Percentiles rank a stretch among this genome's conserved stretches.
phyloP scores from a whole-genome alignment of 2,888 invertebrate species.

The Resseliella maxima region DNA sequence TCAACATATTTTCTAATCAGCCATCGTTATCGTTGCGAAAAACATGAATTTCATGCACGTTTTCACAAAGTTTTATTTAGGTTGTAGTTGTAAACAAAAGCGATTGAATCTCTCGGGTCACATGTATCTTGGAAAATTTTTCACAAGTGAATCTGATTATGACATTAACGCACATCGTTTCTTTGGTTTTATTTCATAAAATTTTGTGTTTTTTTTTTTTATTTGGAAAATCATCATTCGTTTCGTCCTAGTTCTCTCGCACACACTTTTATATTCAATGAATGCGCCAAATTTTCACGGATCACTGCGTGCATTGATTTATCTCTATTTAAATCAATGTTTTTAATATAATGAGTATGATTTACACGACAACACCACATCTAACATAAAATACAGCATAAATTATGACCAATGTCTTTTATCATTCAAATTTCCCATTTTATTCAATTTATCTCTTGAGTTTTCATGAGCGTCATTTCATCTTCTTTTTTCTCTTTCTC shows the following conservation, averaged over 20 bases:
- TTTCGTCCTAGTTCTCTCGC: not conserved
- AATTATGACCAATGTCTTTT: not conserved
- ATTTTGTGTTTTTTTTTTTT: too few species aligned
- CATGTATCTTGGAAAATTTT: not conserved
- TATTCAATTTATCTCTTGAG: too few species aligned
- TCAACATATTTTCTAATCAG: not conserved
- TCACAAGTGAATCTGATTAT: not conserved
- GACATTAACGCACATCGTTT: not conserved
- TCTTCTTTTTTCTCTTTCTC: not conserved
- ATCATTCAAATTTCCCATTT: not conserved
- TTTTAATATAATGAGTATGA: not conserved
- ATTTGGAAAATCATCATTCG: not conserved
- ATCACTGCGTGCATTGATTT: constrained; percentile 8
- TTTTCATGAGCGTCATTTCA: too few species aligned
- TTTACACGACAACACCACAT: not conserved
- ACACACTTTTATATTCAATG: too few species aligned
- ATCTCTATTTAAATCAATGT: not conserved
- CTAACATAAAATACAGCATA: not conserved
- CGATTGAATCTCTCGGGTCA: constrained; percentile 21
- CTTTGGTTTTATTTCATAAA: too few species aligned
- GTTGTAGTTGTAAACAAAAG: constrained; percentile 6
- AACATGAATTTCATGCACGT: constrained; percentile 18
- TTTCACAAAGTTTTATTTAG: constrained; percentile 9
- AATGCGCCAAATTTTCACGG: not conserved
- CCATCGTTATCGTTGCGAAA: not conserved